Conservation (phyloP, 2,888 invertebrate species). For the Steromphala cineraria region DNA sequence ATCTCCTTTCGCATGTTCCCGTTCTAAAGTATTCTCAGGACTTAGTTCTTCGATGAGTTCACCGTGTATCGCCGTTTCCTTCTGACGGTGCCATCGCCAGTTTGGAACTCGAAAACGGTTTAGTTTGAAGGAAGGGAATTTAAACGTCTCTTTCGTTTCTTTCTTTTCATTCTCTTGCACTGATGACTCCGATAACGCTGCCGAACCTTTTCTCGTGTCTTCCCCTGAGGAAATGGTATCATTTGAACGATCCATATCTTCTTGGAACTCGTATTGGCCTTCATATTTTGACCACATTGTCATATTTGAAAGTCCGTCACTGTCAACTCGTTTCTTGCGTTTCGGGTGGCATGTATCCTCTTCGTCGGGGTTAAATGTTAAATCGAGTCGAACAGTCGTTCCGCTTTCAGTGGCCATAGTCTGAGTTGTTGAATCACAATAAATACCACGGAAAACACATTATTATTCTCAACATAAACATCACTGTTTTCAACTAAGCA, state of each 20-base stretch:
- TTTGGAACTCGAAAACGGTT: background rate
- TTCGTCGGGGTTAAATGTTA: background rate
- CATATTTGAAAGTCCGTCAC: background rate
- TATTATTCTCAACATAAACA: conserved; percentile 1
- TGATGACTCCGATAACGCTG: background rate
- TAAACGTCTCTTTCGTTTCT: background rate
- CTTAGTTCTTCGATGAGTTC: background rate
- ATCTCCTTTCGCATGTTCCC: background rate
- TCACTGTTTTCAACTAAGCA: background rate
- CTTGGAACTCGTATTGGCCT: background rate
- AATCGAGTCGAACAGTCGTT: background rate
- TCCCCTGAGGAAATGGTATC: background rate
- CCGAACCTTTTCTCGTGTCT: background rate
- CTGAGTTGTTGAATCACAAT: background rate
- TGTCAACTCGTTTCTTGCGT: conserved; percentile 4
- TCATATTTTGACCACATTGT: conserved; percentile 5
- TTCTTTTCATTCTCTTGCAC: background rate
- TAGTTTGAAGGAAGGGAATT: background rate
- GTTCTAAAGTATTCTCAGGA: background rate
- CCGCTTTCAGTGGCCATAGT: background rate
- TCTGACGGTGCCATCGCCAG: background rate
- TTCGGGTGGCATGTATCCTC: background rate
- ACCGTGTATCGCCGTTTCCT: background rate
- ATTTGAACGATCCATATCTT: background rate
- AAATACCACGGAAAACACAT: background rate